Base-by-base conservation (phyloP, 1,140 invertebrate species). In the Meloidogyne exigua region DNA sequence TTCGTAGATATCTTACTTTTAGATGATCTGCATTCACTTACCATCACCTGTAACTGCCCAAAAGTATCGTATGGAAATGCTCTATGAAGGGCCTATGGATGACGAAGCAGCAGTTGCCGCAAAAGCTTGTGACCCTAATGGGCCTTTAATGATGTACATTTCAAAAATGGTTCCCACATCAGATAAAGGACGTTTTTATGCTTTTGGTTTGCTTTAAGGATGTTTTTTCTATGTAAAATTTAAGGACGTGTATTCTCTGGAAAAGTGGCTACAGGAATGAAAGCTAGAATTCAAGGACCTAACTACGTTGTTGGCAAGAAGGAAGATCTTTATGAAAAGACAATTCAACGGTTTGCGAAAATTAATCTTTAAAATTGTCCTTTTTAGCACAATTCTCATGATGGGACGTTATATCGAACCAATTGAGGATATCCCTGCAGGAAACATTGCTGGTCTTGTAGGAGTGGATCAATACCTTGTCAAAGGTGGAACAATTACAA, bases 151-250 rank as follows among this genome's bases (percentile, higher is more conserved):
- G 96, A 99, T 99, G 96, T 99, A 99, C 91, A 91, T 99, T 79
- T 98, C 95, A 26, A 99, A 99, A 90, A 99, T 99, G 97, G 97
- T 99, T 89, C 97, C 97, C 75, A 99, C 97, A 7, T 93, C 94
- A 62, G 97, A 99, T 89, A 99, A 99, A 90, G 97, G 97, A 80
- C 92, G 97, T 89, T 99, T 99, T 92, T 99, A 98, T 89, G 97
- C 96, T 74, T 99, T 99, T 88, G 97, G 97, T 71, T 11, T 42
- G 44, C 1, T 7, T 32, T 32, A n/a, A 2, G 28, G 2, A 3
- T 32, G 28, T 32, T 32, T 3, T 32, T 32, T 32, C 7, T 32
- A 32, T 32, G 2, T 32, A 32, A 32, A 32, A 32, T 32, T 32
- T 32, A 32, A 71, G 69, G 72, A 77, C 95, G 97, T 91, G 97